Evolutionary conservation across 2,797 vertebrate genomes (phyloP), one percentile per base, ranked within the genome.

Genomic region (Champsocephalus esox): DNA sequence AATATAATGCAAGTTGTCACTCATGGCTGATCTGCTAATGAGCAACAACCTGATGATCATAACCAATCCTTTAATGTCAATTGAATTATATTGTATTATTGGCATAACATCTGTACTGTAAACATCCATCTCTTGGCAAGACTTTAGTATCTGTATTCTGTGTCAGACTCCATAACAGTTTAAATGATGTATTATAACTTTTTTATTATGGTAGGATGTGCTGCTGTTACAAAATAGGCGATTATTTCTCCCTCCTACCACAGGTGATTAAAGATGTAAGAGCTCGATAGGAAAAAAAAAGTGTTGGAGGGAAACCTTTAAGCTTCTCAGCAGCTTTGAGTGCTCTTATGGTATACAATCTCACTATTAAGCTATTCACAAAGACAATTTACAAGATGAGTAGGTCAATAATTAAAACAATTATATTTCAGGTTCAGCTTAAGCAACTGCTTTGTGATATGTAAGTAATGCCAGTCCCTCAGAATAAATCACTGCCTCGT

Each of bases 221-320:
- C 85, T 82, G 85, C 86, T 86, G 64, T 80, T 85, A 87, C 80
- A 93, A 92, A 92, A 92, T 87, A 89, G 90, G 86, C 83, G 90
- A 93, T 94, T 92, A 94, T 93, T 93, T 88, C 77, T 72, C 73
- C 76, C 87, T 86, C 83, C 83, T 13, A 80, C 79, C 91, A 77
- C 84, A 92, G 92, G 89, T 90, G 89, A 93, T 94, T 92, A 93
- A 94, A 93, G 90, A 93, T 94, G 93, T 88, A 91, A 89, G 86
- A 87, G 82, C 82, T 80, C 70, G 60, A 90, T 91, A 75, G 77
- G 68, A 45, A 57, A 66, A 69, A 73, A 56, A 73, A 57, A 82
- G 52, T 77, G 82, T 90, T 71, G 60, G 74, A 83, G 64, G 55
- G 16, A 83, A 85, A 79, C 77, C 75, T 88, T 84, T 82, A 82